A percentile compares a stretch with the other conserved stretches of the same genome.
Evolutionary conservation across 2,113 vertebrate genomes (phyloP).

Genomic region (Corythaixoides concolor): DNA sequence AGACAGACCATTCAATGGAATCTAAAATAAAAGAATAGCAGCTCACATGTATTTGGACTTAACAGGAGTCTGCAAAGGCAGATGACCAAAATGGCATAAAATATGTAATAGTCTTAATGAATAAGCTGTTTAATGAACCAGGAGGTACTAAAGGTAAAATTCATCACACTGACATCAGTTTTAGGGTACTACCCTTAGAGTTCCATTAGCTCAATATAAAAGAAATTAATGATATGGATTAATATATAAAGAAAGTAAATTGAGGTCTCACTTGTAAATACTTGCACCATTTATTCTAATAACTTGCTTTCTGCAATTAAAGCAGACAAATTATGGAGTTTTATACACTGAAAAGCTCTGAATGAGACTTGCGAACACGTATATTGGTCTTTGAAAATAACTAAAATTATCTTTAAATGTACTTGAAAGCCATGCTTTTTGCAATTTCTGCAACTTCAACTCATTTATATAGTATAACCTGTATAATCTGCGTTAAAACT

Average conservation of each 20-base stretch:
- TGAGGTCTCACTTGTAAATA: background rate
- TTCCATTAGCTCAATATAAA: background rate
- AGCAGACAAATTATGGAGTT: background rate
- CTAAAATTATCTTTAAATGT: background rate
- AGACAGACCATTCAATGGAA: background rate
- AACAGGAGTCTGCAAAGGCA: background rate
- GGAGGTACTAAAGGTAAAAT: background rate
- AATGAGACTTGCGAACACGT: background rate
- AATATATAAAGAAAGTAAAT: constrained; percentile 6
- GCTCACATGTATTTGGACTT: background rate
- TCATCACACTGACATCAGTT: background rate
- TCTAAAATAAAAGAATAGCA: background rate
- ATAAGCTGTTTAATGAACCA: background rate
- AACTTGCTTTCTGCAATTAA: background rate
- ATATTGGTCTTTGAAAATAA: background rate
- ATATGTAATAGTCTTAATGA: background rate
- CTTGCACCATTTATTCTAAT: background rate
- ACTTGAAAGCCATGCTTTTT: background rate
- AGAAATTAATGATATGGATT: background rate
- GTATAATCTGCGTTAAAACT: background rate
- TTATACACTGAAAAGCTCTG: background rate
- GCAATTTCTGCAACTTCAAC: background rate
- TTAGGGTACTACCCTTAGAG: background rate
- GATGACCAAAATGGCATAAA: background rate
- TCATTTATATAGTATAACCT: background rate